Percentiles rank a stretch among this genome's conserved stretches.
Conservation (phyloP, 2,113 vertebrate species). For the Nothocercus julius region DNA sequence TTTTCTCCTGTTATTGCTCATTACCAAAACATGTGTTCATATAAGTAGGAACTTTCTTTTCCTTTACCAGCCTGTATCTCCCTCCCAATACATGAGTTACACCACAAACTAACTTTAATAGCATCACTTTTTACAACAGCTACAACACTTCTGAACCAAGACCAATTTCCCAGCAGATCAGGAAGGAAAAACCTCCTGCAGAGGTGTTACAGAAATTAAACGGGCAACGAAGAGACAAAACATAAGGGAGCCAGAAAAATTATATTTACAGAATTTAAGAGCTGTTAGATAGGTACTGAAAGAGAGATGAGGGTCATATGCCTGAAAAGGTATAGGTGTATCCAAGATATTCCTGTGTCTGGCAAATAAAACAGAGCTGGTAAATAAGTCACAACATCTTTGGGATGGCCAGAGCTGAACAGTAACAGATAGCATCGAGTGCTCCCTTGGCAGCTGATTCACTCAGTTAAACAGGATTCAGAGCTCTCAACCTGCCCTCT, state of each 20-base stretch:
- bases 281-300: not conserved
- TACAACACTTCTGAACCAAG: not conserved
- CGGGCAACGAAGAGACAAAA: not conserved
- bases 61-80: not conserved
- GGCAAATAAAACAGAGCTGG: not conserved
- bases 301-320: not conserved
- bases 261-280: not conserved
- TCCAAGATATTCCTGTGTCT: too few relatives aligned
- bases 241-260: fast-evolving
- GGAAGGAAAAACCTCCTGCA: not conserved
- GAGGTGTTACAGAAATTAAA: not conserved
- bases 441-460: not conserved
- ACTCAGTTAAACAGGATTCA: not conserved
- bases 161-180: not conserved
- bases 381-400: not conserved
- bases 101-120: not conserved
- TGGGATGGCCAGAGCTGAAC: not conserved
- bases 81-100: not conserved
- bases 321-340: fast-evolving
- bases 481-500: not conserved
- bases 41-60: not conserved
- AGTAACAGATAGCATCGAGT: fast-evolving
- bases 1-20: not conserved
- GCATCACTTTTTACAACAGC: not conserved
- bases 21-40: not conserved